Evolutionary conservation across 2,797 vertebrate genomes (phyloP).

Genomic region (Eospalax fontanierii): DNA sequence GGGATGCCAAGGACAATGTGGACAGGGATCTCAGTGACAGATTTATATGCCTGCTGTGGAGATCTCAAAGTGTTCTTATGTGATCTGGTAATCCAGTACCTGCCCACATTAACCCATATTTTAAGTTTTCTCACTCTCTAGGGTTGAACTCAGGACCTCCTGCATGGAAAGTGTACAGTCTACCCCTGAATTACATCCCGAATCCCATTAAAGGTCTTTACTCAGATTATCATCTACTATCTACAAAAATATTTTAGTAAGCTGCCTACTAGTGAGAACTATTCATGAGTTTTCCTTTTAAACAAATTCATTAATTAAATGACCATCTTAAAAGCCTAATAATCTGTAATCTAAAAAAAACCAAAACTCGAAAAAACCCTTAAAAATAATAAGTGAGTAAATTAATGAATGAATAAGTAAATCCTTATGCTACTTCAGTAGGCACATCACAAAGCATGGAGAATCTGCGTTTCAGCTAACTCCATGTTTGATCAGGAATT

Average conservation of each 20-base stretch:
- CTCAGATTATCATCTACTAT: background rate
- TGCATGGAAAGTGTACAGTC: background rate
- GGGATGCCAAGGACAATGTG: background rate
- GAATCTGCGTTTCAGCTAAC: background rate
- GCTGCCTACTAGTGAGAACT: background rate
- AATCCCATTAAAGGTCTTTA: conserved; percentile 7
- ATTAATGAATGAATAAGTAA: too few species aligned
- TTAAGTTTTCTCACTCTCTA: background rate
- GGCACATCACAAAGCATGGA: background rate
- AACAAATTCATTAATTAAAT: background rate
- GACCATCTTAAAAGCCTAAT: background rate
- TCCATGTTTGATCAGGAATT: background rate
- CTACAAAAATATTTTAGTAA: background rate
- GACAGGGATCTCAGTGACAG: background rate
- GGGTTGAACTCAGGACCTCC: background rate
- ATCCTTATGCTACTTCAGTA: background rate
- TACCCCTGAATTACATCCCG: background rate
- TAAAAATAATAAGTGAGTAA: too few species aligned
- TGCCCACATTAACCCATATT: background rate
- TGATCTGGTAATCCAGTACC: background rate
- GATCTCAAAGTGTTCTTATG: background rate
- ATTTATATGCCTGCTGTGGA: background rate
- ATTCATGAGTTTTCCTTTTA: background rate
- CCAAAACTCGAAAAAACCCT: background rate
- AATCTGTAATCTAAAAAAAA: background rate